These are phyloP conservation scores for Mamestra configurata DNA, from an alignment of 1,140 invertebrate species.

Conservation along the genomic window DNA sequence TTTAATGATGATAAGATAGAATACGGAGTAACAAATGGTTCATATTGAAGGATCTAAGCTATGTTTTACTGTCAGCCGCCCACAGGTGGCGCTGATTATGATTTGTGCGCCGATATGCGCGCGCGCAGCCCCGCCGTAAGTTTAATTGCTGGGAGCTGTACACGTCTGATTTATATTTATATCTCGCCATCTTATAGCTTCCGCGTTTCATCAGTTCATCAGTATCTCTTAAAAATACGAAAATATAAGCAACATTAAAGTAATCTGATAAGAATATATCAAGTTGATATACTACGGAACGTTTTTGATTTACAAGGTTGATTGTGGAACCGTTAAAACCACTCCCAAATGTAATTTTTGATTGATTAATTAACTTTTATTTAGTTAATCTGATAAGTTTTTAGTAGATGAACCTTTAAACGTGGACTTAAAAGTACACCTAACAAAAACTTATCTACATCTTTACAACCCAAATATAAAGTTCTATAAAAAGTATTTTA, in stretches of 20 bases:
- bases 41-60: conserved; percentile 41
- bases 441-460: too few species aligned
- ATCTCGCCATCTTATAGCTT: conserved; percentile 47
- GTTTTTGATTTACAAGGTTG: conserved; percentile 4
- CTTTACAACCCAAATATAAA: not conserved
- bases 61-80: conserved; percentile 49
- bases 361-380: conserved; percentile 19
- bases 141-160: conserved; percentile 55
- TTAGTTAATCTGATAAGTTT: conserved; percentile 11
- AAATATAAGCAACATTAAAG: conserved; percentile 1
- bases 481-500: not conserved
- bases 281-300: not conserved
- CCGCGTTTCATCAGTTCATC: conserved; percentile 42
- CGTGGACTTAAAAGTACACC: too few species aligned
- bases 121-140: conserved; percentile 18
- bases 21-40: conserved; percentile 10
- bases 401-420: not conserved
- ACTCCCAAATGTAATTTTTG: conserved; percentile 32
- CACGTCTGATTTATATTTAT: conserved; percentile 53
- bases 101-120: conserved; percentile 55
- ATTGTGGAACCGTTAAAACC: conserved; percentile 19
- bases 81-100: conserved; percentile 60
- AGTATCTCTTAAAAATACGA: conserved; percentile 20
- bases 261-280: conserved; percentile 28
- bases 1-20: conserved; percentile 5